Conservation (phyloP, 1,140 invertebrate genomes). For the Teleopsis dalmanni region DNA sequence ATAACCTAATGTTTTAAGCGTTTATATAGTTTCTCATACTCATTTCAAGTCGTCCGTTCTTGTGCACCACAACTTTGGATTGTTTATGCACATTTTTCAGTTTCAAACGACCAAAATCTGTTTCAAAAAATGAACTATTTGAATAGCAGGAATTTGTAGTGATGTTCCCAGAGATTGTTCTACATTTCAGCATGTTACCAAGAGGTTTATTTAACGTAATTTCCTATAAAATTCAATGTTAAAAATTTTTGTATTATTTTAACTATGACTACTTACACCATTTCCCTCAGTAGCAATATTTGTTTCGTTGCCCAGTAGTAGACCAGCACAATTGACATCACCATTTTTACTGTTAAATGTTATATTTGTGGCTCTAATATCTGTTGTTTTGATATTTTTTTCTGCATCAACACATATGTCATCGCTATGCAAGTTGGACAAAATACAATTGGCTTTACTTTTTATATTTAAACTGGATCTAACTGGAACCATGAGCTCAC, state of each 20-base stretch:
- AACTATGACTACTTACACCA: conserved; percentile 20
- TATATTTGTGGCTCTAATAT: conserved; percentile 25
- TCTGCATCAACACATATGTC: conserved; percentile 19
- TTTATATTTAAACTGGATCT: conserved; percentile 22
- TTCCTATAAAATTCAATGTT: conserved; percentile 15
- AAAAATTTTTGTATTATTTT: neutral
- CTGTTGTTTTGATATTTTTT: conserved; percentile 25
- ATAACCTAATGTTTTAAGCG: neutral
- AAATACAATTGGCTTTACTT: conserved; percentile 15
- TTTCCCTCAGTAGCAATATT: conserved; percentile 21
- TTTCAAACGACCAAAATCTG: conserved; percentile 23
- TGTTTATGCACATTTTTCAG: conserved; percentile 38
- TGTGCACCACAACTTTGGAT: conserved; percentile 26
- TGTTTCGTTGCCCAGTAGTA: conserved; percentile 25
- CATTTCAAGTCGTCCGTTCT: conserved; percentile 30
- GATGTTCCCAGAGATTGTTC: conserved; percentile 28
- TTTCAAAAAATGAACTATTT: conserved; percentile 35
- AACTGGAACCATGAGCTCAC: conserved; percentile 29
- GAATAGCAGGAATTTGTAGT: conserved; percentile 34
- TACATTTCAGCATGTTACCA: conserved; percentile 27
- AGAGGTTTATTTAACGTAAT: conserved; percentile 34
- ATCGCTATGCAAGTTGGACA: conserved; percentile 26
- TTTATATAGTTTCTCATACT: conserved; percentile 10
- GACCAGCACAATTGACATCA: conserved; percentile 25
- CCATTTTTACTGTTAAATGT: conserved; percentile 24